Conservation (phyloP, 2,888 invertebrate genomes). For the Chrysolina oricalcia region DNA sequence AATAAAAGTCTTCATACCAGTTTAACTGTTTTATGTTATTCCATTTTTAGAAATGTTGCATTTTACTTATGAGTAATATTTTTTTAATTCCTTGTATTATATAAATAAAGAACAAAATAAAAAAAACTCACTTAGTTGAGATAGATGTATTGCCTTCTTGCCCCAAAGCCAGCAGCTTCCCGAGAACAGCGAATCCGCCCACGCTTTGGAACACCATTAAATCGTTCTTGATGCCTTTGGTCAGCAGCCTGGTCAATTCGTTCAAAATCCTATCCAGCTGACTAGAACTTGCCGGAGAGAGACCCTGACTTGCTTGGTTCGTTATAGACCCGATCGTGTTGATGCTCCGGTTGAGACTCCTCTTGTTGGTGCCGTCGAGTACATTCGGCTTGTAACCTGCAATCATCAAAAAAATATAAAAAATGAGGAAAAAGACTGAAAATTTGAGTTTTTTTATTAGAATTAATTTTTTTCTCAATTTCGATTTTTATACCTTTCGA, state of each 20-base stretch:
- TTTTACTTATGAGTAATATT: too few relatives aligned
- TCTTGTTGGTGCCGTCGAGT: conserved; percentile 66
- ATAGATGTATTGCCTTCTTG: conserved; percentile 75
- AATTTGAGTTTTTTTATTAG: not conserved
- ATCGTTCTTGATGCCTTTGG: conserved; percentile 69
- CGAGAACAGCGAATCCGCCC: conserved; percentile 79
- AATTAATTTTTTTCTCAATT: too few relatives aligned
- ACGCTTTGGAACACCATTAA: conserved; percentile 72
- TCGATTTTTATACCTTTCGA: too few relatives aligned
- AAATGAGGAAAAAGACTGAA: not conserved
- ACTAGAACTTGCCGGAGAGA: conserved; percentile 70
- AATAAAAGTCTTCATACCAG: too few relatives aligned
- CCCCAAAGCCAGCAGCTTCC: conserved; percentile 78
- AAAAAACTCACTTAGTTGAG: conserved; percentile 80
- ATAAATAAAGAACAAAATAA: too few relatives aligned
- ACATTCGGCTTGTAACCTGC: conserved; percentile 64
- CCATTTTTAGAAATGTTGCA: too few relatives aligned
- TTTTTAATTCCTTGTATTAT: too few relatives aligned
- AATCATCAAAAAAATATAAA: not conserved
- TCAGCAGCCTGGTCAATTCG: conserved; percentile 73
- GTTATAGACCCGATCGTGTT: conserved; percentile 68
- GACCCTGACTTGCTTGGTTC: conserved; percentile 70
- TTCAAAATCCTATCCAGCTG: conserved; percentile 75
- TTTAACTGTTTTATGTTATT: too few relatives aligned
- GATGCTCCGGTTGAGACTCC: conserved; percentile 67